phyloP scores from a whole-genome alignment of 1,140 invertebrate species.

The Achroia grisella region DNA sequence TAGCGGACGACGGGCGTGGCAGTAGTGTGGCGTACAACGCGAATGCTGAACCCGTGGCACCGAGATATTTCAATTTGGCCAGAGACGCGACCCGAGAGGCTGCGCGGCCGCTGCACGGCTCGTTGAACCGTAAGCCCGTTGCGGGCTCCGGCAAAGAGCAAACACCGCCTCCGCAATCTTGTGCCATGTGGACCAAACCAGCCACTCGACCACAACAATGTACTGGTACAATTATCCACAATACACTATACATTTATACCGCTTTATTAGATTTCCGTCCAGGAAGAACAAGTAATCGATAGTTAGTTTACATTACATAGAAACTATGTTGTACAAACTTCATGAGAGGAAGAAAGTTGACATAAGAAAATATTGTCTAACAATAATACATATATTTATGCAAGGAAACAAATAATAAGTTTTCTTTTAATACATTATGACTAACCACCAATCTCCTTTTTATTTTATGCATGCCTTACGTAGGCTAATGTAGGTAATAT shows the following conservation, averaged over 20 bases:
- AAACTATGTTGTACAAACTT: too few species aligned
- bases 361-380: too few species aligned
- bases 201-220: constrained; percentile 63
- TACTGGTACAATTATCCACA: constrained; percentile 52
- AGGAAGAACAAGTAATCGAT: constrained; percentile 22
- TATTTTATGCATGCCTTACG: too few species aligned
- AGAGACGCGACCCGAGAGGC: constrained; percentile 67
- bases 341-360: too few species aligned
- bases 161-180: constrained; percentile 70
- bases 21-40: constrained; percentile 5
- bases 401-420: too few species aligned
- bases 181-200: constrained; percentile 64
- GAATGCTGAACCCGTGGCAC: constrained; percentile 39
- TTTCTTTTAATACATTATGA: too few species aligned
- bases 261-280: constrained; percentile 11
- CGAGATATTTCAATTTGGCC: constrained; percentile 72
- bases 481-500: too few species aligned
- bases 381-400: too few species aligned
- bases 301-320: not conserved
- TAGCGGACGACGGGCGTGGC: constrained; percentile 16
- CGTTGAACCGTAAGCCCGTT: constrained; percentile 66
- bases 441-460: too few species aligned
- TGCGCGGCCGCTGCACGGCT: constrained; percentile 53
- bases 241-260: constrained; percentile 16
- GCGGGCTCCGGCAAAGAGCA: constrained; percentile 68